Base-by-base conservation (phyloP, 92 coral and sea anemone species). In the Isaurus tuberculatus region DNA sequence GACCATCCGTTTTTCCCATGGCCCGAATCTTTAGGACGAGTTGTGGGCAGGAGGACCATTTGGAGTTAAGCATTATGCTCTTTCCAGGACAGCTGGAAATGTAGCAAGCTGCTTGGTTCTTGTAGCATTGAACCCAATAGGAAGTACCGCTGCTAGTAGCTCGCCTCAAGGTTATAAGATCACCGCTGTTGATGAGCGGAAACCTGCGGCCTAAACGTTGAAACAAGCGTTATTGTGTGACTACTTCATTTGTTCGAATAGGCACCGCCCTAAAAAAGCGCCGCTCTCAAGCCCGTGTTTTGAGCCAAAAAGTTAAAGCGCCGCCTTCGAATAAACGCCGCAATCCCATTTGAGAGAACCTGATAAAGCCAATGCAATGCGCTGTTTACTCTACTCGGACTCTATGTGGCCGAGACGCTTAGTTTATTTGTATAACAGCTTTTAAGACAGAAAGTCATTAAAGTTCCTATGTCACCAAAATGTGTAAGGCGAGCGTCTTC, bases 161-260 rank as follows among this genome's bases (percentile, higher is more conserved):
- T 66, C 43, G 44, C 14, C 91, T 87, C n/a, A 93, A 68, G 0
- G 97, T 88, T 43, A 93, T 93, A 0, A 40, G 37, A 57, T 93
- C 89, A 4, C 97, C 97, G 42, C 97, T 93, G 77, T 91, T 75
- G 40, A 93, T 86, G 27, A 91, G 73, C 22, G 97, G 97, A 71
- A 28, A 60, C 10, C 66, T 60, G 29, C 66, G 15, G 66, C 29
- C 66, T 60, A 26, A 10, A 60, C 8, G 66, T 17, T 17, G 16
- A 17, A 55, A 3, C 23, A 55, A 55, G 14, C 63, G 63, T 55
- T 55, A 55, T 55, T 55, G 63, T 22, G 63, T 14, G 0, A 15
- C 25, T 55, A 55, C 4, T 8, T 8, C 5, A 15, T 53, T 7
- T 53, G n/a, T n/a, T n/a, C n/a, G n/a, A 15, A 20, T 53, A 53